These are phyloP conservation scores for Ochotona curzoniae DNA, from an alignment of 2,113 vertebrate species.

Conservation along the genomic window DNA sequence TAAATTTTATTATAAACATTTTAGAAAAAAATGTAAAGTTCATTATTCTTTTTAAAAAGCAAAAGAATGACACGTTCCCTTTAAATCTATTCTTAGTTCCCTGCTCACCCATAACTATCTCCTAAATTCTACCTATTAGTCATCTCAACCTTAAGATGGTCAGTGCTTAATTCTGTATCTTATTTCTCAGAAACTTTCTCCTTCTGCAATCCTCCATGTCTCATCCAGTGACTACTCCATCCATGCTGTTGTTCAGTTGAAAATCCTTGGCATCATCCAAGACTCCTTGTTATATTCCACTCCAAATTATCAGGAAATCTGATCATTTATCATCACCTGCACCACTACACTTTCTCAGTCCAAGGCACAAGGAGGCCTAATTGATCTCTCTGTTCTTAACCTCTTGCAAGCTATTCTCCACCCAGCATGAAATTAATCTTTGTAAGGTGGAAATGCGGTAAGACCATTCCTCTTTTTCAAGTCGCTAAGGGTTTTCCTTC, in stretches of 20 bases:
- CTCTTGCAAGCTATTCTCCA: not conserved
- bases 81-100: not conserved
- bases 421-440: not conserved
- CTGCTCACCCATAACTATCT: not conserved
- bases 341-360: not conserved
- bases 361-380: not conserved
- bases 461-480: not conserved
- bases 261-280: constrained; percentile 1
- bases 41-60: too few relatives aligned
- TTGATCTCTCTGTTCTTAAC: not conserved
- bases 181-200: constrained; percentile 32
- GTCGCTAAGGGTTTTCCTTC: not conserved
- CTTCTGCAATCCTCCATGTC: not conserved
- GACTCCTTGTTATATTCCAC: not conserved
- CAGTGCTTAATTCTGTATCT: constrained; percentile 12
- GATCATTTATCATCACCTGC: not conserved
- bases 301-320: constrained; percentile 32
- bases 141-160: not conserved
- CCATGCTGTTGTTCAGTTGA: not conserved
- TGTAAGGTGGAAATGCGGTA: not conserved
- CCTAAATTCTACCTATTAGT: constrained; percentile 2
- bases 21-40: not conserved
- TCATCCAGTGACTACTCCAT: not conserved
- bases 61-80: too few relatives aligned
- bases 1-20: not conserved